phyloP scores from a whole-genome alignment of 1,140 invertebrate species.

The Aricia agestis region DNA sequence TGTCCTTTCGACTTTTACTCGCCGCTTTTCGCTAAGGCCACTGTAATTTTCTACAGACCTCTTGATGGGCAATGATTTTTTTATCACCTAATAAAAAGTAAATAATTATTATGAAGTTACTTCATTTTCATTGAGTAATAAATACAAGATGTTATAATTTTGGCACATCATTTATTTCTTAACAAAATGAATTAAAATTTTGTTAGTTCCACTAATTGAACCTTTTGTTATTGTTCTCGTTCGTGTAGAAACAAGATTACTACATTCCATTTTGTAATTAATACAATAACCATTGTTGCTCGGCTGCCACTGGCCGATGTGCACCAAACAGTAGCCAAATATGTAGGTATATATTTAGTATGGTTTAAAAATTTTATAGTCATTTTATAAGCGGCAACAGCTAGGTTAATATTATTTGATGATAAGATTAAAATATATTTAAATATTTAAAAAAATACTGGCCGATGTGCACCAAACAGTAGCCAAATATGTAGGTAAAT shows the following conservation, averaged over 20 bases:
- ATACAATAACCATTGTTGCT: background rate
- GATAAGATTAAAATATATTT: too few species aligned
- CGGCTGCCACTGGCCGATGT: background rate
- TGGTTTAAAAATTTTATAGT: background rate
- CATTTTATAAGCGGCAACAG: too few species aligned
- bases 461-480: slow-evolving; percentile 27
- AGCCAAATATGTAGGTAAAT: background rate
- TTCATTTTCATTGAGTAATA: background rate
- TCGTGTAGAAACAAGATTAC: background rate
- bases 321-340: slow-evolving; percentile 27
- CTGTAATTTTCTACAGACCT: too few species aligned
- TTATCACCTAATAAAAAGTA: too few species aligned
- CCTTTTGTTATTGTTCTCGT: background rate
- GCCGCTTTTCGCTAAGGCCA: too few species aligned
- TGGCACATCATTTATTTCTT: slow-evolving; percentile 3
- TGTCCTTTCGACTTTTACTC: too few species aligned
- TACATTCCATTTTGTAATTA: background rate
- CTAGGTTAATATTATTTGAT: too few species aligned
- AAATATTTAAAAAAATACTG: too few species aligned
- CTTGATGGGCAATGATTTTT: too few species aligned
- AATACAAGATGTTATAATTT: background rate
- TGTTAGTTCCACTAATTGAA: background rate
- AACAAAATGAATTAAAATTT: background rate
- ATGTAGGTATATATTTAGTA: background rate
- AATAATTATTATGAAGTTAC: background rate